Evolutionary conservation across 2,888 invertebrate species (phyloP).

Genomic region (Xanthia icteritia): DNA sequence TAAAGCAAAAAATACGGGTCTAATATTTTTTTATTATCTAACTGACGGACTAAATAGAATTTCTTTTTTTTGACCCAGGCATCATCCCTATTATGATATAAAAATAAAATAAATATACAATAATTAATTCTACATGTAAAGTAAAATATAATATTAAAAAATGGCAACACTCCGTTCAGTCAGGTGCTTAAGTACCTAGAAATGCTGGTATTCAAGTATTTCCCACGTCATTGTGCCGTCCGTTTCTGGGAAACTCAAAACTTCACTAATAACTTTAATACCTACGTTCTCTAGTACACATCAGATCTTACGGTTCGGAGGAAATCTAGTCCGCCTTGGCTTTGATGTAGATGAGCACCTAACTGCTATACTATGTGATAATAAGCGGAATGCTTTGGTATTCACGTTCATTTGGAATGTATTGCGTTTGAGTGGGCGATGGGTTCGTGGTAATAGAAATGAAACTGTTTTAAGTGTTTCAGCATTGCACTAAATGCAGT

Average conservation of each 20-base stretch:
- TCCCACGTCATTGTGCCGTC: slow-evolving; percentile 3
- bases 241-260: slow-evolving; percentile 33
- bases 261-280: slow-evolving; percentile 38
- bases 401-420: neutral
- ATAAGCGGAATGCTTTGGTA: slow-evolving; percentile 6
- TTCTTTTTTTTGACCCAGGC: no score
- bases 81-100: no score
- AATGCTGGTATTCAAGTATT: slow-evolving; percentile 2
- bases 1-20: no score
- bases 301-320: slow-evolving; percentile 6
- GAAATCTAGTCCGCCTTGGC: slow-evolving; percentile 15
- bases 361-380: neutral
- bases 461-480: slow-evolving; percentile 7
- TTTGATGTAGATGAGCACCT: slow-evolving; percentile 37
- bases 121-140: no score
- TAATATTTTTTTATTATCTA: no score
- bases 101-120: no score
- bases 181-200: no score
- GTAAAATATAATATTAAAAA: no score
- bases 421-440: neutral
- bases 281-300: slow-evolving; percentile 7
- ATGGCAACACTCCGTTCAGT: no score
- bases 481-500: slow-evolving; percentile 15
- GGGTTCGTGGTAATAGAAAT: slow-evolving; percentile 26
- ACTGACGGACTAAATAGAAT: no score